Base-by-base conservation (phyloP, 2,797 vertebrate genomes). In the Distichodus sexfasciatus region DNA sequence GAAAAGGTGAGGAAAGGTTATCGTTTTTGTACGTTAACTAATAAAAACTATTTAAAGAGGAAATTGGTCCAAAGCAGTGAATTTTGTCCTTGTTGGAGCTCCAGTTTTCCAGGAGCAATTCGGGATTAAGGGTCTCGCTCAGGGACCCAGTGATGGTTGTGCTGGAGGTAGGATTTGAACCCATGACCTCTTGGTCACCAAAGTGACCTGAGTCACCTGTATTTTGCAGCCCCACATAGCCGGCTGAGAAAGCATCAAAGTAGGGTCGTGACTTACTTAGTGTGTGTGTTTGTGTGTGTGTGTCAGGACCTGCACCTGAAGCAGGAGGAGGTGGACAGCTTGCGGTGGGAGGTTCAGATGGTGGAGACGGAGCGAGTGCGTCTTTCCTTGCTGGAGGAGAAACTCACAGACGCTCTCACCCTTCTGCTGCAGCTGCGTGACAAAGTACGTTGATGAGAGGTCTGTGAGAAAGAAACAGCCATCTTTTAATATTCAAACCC, bases 331-430 rank as follows among this genome's bases (percentile, higher is more conserved):
- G 53, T 80, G 67, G 72, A 70, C 24, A 62, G 69, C 24, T 60
- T 6, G 1, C 62, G 10, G 36, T 15, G 31, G 38, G 79, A 85
- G 66, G 40, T 76, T 41, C 76, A 77, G 72, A 59, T 66, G 74
- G 54, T 77, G 55, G 72, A 82, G 40, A 77, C 76, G 1, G 83
- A 83, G 2, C 83, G 75, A 43, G 78, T 70, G 0, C 77, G 64
- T 24, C 76, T 89, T 51, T 85, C 75, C 59, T 21, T 88, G 55
- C 76, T 88, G 71, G 90, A 90, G 61, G 85, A 87, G 60, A 90
- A 88, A 48, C 80, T 91, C 40, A 77, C 83, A 3, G 85, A 89
- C 4, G 82, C 85, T 0, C 85, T 92, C 15, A 70, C 78, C 1
- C 69, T 90, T 63, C 81, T 91, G 66, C 82, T 88, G 62, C 85